phyloP scores from a whole-genome alignment of 2,888 invertebrate species.

The Rhagium mordax region DNA sequence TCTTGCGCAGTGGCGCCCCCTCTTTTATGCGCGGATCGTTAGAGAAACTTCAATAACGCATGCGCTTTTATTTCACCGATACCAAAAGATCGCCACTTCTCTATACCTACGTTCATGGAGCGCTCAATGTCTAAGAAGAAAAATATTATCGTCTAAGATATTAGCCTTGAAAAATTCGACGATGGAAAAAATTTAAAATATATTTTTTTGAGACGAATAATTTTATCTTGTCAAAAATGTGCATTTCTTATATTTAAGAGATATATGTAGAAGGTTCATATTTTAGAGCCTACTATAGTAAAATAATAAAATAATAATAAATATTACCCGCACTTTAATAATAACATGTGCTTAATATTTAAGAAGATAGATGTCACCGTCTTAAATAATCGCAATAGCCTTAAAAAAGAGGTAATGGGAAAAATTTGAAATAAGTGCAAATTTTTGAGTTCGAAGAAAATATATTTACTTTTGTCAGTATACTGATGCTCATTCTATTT shows the following conservation, averaged over 20 bases:
- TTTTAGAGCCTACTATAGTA: too few relatives aligned
- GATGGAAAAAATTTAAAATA: constrained; percentile 44
- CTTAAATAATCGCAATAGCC: too few relatives aligned
- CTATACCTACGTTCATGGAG: neutral
- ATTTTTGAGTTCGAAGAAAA: too few relatives aligned
- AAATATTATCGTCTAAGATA: constrained; percentile 50
- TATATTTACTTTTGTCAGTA: too few relatives aligned
- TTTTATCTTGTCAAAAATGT: neutral
- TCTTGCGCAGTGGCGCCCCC: constrained; percentile 68
- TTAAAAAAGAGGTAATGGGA: too few relatives aligned
- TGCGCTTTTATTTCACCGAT: constrained; percentile 58
- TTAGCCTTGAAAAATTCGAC: constrained; percentile 46
- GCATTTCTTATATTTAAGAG: neutral
- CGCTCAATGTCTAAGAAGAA: constrained; percentile 7
- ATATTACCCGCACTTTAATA: too few relatives aligned
- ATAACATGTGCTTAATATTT: too few relatives aligned
- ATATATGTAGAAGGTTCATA: too few relatives aligned
- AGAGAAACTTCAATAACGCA: constrained; percentile 65
- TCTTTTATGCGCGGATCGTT: constrained; percentile 69
- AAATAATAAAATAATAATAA: too few relatives aligned
- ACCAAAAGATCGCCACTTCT: constrained; percentile 30
- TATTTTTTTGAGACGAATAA: neutral
- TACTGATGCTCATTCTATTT: too few relatives aligned
- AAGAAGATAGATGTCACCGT: too few relatives aligned
- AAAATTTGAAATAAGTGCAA: too few relatives aligned